These are phyloP conservation scores for Malacoraja senta DNA, from an alignment of 2,797 vertebrate genomes.

Conservation along the genomic window DNA sequence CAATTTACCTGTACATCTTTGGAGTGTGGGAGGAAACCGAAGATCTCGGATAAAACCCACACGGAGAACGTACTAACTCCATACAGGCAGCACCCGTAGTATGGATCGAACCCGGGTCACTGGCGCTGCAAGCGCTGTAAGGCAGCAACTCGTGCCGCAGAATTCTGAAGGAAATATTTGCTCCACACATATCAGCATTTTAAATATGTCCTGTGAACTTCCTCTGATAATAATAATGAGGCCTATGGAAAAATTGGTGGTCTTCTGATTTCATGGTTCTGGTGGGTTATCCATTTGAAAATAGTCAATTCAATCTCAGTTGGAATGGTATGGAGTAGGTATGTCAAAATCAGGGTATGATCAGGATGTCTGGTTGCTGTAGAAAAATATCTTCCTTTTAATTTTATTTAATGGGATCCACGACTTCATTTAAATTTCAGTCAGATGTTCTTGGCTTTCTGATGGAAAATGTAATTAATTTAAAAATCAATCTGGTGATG, in stretches of 20 bases:
- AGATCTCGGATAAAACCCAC: no score
- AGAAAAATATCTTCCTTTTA: background rate
- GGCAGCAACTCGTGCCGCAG: no score
- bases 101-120: no score
- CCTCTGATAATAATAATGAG: background rate
- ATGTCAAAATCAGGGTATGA: background rate
- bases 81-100: no score
- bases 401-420: constrained; percentile 21
- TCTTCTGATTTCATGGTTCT: background rate
- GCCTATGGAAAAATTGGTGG: background rate
- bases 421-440: constrained; percentile 28
- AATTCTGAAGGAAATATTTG: no score
- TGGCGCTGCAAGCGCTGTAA: no score
- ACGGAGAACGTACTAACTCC: no score
- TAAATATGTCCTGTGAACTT: no score
- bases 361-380: background rate
- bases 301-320: no score
- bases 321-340: background rate
- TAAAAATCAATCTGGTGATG: constrained; percentile 33
- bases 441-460: constrained; percentile 30
- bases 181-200: no score
- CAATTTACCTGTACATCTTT: no score
- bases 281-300: background rate
- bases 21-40: no score
- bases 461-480: constrained; percentile 31